These are phyloP conservation scores for Columbina picui DNA, from an alignment of 2,113 vertebrate species.

Conservation along the genomic window DNA sequence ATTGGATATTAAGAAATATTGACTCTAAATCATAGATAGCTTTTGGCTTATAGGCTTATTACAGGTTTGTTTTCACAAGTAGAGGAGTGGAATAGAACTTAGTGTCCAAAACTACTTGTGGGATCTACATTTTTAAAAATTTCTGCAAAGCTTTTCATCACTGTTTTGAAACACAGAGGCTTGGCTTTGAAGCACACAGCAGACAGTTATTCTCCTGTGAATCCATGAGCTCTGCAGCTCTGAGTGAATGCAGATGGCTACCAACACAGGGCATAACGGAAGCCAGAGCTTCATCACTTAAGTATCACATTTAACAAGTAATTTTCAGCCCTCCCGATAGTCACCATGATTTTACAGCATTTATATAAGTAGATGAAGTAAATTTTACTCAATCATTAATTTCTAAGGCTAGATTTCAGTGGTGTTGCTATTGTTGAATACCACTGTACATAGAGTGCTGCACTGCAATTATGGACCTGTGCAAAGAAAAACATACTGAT, in stretches of 20 bases:
- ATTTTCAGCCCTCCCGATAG: background rate
- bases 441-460: rapidly evolving
- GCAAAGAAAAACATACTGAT: background rate
- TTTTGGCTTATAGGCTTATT: slow-evolving; percentile 23
- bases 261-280: background rate
- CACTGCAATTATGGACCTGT: background rate
- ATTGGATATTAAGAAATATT: slow-evolving; percentile 54
- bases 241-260: background rate
- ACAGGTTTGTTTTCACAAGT: slow-evolving; percentile 2
- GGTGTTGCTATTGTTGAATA: background rate
- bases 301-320: background rate
- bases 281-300: background rate
- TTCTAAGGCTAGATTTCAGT: background rate
- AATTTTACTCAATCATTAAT: background rate
- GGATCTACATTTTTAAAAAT: background rate
- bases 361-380: background rate
- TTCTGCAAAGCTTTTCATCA: background rate
- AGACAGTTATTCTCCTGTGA: background rate
- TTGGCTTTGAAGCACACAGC: background rate
- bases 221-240: background rate
- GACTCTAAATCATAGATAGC: slow-evolving; percentile 40
- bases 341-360: background rate
- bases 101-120: background rate
- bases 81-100: background rate
- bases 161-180: background rate